Evolutionary conservation across 2,888 invertebrate genomes (phyloP), one percentile per base, ranked within the genome.

Genomic region (Andrena fulva): DNA sequence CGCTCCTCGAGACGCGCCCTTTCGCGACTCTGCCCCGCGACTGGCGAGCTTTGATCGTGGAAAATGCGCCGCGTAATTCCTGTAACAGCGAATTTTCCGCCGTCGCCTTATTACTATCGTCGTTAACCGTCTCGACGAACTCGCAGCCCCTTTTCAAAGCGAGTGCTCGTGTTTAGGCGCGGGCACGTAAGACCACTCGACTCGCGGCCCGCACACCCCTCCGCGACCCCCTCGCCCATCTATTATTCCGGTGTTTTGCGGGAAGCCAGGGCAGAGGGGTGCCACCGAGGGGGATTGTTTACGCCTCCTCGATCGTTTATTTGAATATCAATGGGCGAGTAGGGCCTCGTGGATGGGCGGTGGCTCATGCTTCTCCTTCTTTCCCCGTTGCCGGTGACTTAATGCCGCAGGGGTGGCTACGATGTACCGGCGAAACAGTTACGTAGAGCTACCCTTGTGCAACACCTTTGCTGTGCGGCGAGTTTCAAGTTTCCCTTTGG

Each of bases 141-240:
- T 50, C 63, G 60, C 35, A 52, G 35, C 70, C 72, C 64, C 60
- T 78, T 79, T 56, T 42, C 56, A 71, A 66, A 16, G 66, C 73
- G 66, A 77, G 79, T 71, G 66, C 67, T 63, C 54, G 71, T 71
- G 67, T 80, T 84, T 83, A 83, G 71, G 83, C 83, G 76, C 64
- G 74, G 67, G 83, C 83, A 84, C 84, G 84, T 71, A 83, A 77
- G 71, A 31, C 73, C 77, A 71, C 83, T 85, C 74, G 76, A 76
- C 64, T 68, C 31, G 27, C 52, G 50, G 68, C n/a, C 68, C 42
- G 42, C 59, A 24, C 59, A 27, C 54, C 35, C 74, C 59, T 54
- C 54, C 16, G n/a, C 35, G 10, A 16, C n/a, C 20, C 59, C 71
- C 42, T 24, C n/a, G 76, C 24, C 63, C 12, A 42, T 42, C 16